Evolutionary conservation across 1,140 invertebrate genomes (phyloP), one percentile per base, ranked within the genome.

Genomic region (Geopemphigus sp.): DNA sequence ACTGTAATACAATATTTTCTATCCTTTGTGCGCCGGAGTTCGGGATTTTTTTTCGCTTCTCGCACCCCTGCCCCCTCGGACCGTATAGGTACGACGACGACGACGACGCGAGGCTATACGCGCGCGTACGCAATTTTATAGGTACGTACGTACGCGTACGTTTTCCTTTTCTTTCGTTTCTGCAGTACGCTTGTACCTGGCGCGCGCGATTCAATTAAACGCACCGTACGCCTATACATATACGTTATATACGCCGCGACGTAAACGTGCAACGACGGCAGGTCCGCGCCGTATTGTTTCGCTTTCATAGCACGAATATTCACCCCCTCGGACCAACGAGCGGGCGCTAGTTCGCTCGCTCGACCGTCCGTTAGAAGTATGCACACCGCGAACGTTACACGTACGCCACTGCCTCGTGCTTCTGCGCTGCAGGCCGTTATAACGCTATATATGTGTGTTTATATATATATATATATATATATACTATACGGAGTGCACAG

Each of bases 1-100:
- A 78, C 56, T 78, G 73, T 78, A 78, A 78, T 78, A 78, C 73
- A 78, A 78, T 78, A 78, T 78, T 78, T 61, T 78, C 56, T 29
- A n/a, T 70, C 73, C 56, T 78, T 78, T 78, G 73, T 78, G 54
- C 14, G 47, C 56, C n/a, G 10, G 56, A 32, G 17, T 53, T 70
- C 26, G 47, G 14, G 17, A 24, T 70, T 53, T 70, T 70, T 53
- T 14, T 24, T 22, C 29, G 6, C 54, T 15, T 29, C 12, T 32
- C 22, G 17, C 50, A 11, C 15, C 54, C 19, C 19, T 19, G 45
- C 39, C 19, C 10, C 19, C 14, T n/a, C n/a, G n/a, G n/a, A n/a
- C n/a, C n/a, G n/a, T n/a, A n/a, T n/a, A n/a, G n/a, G n/a, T n/a
- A n/a, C n/a, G n/a, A n/a, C n/a, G n/a, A n/a, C 29, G 5, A 5